Evolutionary conservation across 2,797 vertebrate genomes (phyloP).

Genomic region (Kryptopterus vitreolus): DNA sequence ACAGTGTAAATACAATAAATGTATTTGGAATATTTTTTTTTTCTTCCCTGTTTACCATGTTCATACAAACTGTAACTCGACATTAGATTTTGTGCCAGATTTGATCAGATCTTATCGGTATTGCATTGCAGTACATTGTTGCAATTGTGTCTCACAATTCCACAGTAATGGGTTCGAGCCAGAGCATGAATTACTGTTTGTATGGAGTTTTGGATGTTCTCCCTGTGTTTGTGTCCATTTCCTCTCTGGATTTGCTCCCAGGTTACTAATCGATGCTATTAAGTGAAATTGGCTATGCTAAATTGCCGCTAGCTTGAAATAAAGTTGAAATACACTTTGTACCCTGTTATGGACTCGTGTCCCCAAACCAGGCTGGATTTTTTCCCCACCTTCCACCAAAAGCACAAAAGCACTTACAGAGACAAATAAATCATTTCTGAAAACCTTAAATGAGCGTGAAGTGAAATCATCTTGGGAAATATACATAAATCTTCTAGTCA

Average conservation of each 20-base stretch:
- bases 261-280: background rate
- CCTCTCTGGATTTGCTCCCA: background rate
- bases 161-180: background rate
- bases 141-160: background rate
- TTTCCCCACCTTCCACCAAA: background rate
- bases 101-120: background rate
- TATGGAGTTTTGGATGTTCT: background rate
- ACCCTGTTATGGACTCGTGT: background rate
- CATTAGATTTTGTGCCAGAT: background rate
- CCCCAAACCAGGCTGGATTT: background rate
- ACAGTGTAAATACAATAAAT: constrained; percentile 10
- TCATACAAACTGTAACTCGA: background rate
- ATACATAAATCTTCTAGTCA: constrained; percentile 27
- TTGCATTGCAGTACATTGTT: background rate
- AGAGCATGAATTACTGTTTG: background rate
- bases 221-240: background rate
- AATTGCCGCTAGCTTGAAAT: background rate
- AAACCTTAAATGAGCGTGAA: constrained; percentile 13
- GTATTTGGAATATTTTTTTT: background rate
- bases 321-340: background rate
- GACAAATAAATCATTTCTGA: constrained; percentile 30
- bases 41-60: background rate
- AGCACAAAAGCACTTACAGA: background rate
- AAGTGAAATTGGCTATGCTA: background rate
- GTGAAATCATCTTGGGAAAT: constrained; percentile 17